Base-by-base conservation (phyloP, 2,888 invertebrate genomes). In the Callinectes sapidus region DNA sequence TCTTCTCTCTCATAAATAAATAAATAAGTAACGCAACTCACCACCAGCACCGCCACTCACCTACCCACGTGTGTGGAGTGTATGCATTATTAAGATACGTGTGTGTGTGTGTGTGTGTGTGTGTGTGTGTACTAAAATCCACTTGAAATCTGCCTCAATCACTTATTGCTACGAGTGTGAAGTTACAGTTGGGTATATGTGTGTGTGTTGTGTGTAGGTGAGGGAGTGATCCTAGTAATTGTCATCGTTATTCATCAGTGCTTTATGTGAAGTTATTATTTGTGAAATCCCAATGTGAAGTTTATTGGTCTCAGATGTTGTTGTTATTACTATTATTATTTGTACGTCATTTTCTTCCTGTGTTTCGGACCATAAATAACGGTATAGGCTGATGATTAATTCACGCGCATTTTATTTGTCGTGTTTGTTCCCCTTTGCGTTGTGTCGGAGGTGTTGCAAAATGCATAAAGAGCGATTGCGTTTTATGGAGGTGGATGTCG, bases 21-120 rank as follows among this genome's bases (percentile, higher is more conserved):
- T 81, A n/a, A 81, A 81, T 81, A 81, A 71, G 32, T 81, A 81
- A 81, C 81, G 35, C 32, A 32, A 8, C 35, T 16, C 61, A 61
- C 61, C 61, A 61, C 61, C 61, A 23, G 35, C 81, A 81, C 81
- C 81, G 81, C 81, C 35, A 35, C 81, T 81, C 13, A 8, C 81
- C 81, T 81, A 13, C 16, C 81, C 35, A 81, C 32, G 81, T 81
- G 81, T 81, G 81, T 35, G 16, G 28, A 81, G 81, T 81, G 32
- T 81, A 16, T 71, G 28, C 32, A 81, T 81, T 35, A 81, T 81
- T 81, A 81, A 81, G 81, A 35, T 81, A 77, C 28, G 32, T 77
- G 32, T 32, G 77, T 77, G 77, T 77, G 77, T 77, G 77, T 77
- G 81, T 81, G 32, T 81, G 81, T 81, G 81, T 81, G 81, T 35